Evolutionary conservation across 2,113 vertebrate genomes (phyloP).

Genomic region (Trochalopteron elliotii): DNA sequence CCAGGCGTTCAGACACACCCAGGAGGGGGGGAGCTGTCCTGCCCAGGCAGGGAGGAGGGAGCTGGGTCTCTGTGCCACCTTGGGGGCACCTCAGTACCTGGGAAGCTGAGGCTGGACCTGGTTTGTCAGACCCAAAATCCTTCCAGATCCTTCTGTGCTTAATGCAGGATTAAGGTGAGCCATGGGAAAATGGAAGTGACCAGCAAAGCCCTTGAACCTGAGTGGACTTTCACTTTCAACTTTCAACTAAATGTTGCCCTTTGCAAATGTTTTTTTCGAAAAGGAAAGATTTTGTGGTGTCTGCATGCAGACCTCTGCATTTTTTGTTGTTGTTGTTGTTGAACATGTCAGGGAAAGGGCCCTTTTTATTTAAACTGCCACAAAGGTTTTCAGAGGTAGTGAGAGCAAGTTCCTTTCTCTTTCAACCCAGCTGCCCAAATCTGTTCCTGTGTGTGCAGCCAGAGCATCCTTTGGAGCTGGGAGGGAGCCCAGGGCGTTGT

Average conservation of each 20-base stretch:
- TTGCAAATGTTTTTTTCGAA: neutral
- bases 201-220: neutral
- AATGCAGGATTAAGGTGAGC: neutral
- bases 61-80: neutral
- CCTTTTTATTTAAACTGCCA: neutral
- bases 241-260: neutral
- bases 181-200: neutral
- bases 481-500: fast-evolving
- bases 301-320: neutral
- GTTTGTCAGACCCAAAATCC: neutral
- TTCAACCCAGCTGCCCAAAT: neutral
- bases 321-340: neutral
- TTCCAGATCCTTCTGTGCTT: neutral
- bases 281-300: neutral
- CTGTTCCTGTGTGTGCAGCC: neutral
- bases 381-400: fast-evolving
- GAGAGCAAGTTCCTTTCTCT: neutral
- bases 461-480: neutral
- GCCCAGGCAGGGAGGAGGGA: neutral
- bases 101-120: neutral
- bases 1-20: neutral
- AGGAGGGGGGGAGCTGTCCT: neutral
- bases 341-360: neutral
- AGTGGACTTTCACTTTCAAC: neutral
- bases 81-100: fast-evolving